Evolutionary conservation across 2,888 invertebrate species (phyloP).

Genomic region (Ashinkailepas kermadecensis): DNA sequence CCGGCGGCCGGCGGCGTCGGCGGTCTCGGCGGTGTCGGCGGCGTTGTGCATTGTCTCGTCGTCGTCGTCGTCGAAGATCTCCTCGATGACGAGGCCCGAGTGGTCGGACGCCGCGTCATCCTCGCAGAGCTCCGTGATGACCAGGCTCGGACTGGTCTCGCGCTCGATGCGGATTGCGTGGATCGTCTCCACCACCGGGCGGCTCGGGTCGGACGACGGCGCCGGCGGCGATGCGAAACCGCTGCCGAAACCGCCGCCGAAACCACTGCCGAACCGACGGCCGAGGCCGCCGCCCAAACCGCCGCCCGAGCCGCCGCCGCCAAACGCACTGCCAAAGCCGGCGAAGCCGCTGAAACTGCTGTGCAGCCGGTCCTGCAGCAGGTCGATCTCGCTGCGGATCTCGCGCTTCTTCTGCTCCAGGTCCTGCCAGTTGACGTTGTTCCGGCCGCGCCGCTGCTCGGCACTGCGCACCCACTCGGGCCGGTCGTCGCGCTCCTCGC

Average conservation of each 20-base stretch:
- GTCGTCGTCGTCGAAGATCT: conserved; percentile 14
- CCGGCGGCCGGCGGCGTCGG: not conserved
- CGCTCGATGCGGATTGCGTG: conserved; percentile 34
- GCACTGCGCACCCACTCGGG: not conserved
- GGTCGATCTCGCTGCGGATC: conserved; percentile 23
- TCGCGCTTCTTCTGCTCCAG: conserved; percentile 37
- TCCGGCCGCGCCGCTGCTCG: conserved; percentile 4
- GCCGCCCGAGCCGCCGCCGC: not conserved
- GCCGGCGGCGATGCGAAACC: conserved; percentile 46
- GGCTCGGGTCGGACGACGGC: conserved; percentile 78
- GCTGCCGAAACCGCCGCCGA: conserved; percentile 29
- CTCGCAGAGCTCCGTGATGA: not conserved
- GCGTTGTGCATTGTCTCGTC: not conserved
- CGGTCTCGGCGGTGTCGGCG: not conserved
- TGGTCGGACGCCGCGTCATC: not conserved
- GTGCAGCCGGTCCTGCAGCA: conserved; percentile 18
- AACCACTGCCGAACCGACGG: not conserved
- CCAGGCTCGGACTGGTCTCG: conserved; percentile 1
- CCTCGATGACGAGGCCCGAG: conserved; percentile 14
- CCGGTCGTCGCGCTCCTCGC: not conserved
- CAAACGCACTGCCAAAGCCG: conserved; percentile 25
- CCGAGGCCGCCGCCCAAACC: not conserved
- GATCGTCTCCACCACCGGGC: conserved; percentile 53
- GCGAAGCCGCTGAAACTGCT: conserved; percentile 20
- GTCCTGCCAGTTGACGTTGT: conserved; percentile 16